A percentile compares a stretch with the other conserved stretches of the same genome.
phyloP scores from a whole-genome alignment of 2,888 invertebrate species.

The Germaria angustata region DNA sequence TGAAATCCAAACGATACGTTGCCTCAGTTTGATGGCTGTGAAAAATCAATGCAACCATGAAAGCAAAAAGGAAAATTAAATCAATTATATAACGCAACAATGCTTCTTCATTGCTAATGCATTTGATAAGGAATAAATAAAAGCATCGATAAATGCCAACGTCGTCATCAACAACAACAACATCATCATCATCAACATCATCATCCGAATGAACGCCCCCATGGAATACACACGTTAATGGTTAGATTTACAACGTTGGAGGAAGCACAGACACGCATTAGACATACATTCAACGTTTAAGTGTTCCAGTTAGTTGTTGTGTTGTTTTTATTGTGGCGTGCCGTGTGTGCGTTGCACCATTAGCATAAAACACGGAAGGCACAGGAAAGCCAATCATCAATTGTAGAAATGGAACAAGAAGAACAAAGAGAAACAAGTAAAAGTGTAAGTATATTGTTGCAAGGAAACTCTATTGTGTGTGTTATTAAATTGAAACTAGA shows the following conservation, averaged over 20 bases:
- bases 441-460: constrained; percentile 54
- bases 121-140: constrained; percentile 32
- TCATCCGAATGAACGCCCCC: constrained; percentile 27
- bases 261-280: not conserved
- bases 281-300: constrained; percentile 1
- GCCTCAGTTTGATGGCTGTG: constrained; percentile 97
- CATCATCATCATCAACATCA: constrained; percentile 15
- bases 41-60: constrained; percentile 90
- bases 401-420: not conserved
- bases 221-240: not conserved
- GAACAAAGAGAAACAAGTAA: constrained; percentile 7
- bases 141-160: constrained; percentile 36
- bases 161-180: constrained; percentile 6
- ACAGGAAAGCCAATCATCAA: constrained; percentile 19
- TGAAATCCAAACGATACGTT: constrained; percentile 95
- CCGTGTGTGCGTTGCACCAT: constrained; percentile 2
- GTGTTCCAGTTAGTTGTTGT: constrained; percentile 11
- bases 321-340: not conserved
- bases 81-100: constrained; percentile 80
- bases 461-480: constrained; percentile 3
- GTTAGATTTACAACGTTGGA: not conserved
- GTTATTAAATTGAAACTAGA: constrained; percentile 16
- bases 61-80: constrained; percentile 86
- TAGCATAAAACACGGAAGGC: constrained; percentile 19
- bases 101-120: constrained; percentile 77